Base-by-base conservation (phyloP, 2,888 invertebrate genomes). In the Nezara viridula region DNA sequence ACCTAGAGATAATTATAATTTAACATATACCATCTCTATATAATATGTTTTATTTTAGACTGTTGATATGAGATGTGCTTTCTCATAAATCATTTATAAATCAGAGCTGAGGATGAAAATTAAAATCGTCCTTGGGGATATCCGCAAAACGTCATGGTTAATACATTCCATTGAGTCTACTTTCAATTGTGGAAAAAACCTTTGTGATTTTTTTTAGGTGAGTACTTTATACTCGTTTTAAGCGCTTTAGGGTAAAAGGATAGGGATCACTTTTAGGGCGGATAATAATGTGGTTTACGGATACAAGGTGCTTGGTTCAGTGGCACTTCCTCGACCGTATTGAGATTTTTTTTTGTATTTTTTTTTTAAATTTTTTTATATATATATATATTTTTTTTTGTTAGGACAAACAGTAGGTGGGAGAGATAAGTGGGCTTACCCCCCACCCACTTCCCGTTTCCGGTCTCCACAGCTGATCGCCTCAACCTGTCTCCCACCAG, bases 401-500 rank as follows among this genome's bases (percentile, higher is more conserved):
- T 21, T n/a, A n/a, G 44, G 32, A n/a, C 40, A 81, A 81, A 81
- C 81, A 40, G 81, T 81, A 81, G 81, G 81, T 47, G 44, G 40
- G 24, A 40, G 40, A 81, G 81, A 81, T 81, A 81, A 81, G 81
- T 81, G 81, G 81, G 81, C 16, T 16, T 47, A n/a, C 24, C 81
- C 40, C 81, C 81, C 81, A n/a, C 81, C 44, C 44, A 47, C 44
- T 47, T 81, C 44, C 81, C 81, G 81, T 81, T 81, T 81, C 81
- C 81, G 40, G 44, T 14, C 81, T 40, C 44, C n/a, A 40, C 81
- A 81, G 81, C 81, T 81, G 81, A 81, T 81, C 81, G 81, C 81
- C 19, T n/a, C 81, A 81, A 81, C 81, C 81, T 81, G 81, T 81
- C 40, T 81, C 40, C n/a, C 81, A 44, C 77, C 44, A 73, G 32